Percentiles rank a stretch among this genome's conserved stretches.
Conservation (phyloP, 1,140 invertebrate genomes). For the Atta cephalotes region DNA sequence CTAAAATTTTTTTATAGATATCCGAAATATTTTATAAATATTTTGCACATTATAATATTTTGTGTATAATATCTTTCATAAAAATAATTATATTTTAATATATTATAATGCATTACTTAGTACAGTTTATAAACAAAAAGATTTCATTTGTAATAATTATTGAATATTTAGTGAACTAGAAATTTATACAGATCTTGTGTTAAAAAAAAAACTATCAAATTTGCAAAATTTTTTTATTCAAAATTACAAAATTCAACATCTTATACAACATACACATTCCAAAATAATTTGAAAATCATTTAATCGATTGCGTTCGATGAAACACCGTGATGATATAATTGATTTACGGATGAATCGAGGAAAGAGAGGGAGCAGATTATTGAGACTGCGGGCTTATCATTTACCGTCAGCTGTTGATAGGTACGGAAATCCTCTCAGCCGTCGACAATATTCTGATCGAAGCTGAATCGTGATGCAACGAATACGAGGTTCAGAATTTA, state of each 20-base stretch:
- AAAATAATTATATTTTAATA: neutral
- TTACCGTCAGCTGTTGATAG: slow-evolving; percentile 42
- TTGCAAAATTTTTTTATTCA: neutral
- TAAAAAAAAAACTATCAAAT: neutral
- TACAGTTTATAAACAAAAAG: neutral
- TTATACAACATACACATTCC: neutral
- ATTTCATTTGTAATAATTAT: neutral
- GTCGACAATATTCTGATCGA: slow-evolving; percentile 44
- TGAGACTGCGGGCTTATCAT: slow-evolving; percentile 37
- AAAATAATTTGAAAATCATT: neutral
- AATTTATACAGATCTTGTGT: neutral
- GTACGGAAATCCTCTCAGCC: slow-evolving; percentile 38
- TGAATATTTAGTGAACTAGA: neutral
- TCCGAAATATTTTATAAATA: neutral
- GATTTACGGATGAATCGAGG: slow-evolving; percentile 45
- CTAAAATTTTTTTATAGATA: neutral
- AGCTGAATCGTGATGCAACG: slow-evolving; percentile 10
- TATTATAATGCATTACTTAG: neutral
- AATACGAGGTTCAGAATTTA: neutral
- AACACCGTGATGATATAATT: slow-evolving; percentile 61
- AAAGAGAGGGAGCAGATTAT: slow-evolving; percentile 3
- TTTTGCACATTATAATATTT: neutral
- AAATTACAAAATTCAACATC: neutral
- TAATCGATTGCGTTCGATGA: neutral
- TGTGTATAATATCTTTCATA: neutral